A percentile compares a stretch with the other conserved stretches of the same genome.
Conservation (phyloP, 2,888 invertebrate genomes). For the Lasioglossum zephyrum region DNA sequence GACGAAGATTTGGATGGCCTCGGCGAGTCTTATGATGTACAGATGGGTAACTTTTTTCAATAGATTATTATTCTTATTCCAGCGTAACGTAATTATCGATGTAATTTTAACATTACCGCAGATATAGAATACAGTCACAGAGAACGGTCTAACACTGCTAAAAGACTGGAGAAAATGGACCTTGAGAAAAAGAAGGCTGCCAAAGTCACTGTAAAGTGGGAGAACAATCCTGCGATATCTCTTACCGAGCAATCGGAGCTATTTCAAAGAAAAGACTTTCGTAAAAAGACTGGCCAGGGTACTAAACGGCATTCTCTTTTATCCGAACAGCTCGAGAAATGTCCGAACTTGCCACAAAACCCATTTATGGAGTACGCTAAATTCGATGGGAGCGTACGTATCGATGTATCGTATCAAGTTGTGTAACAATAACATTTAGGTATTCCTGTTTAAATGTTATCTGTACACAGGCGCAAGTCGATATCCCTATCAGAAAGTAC, state of each 20-base stretch:
- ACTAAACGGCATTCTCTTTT: constrained; percentile 87
- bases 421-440: background rate
- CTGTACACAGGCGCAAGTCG: constrained; percentile 87
- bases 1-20: constrained; percentile 90
- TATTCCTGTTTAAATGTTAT: background rate
- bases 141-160: constrained; percentile 94
- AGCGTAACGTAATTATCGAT: background rate
- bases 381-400: constrained; percentile 91
- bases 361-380: constrained; percentile 95
- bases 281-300: constrained; percentile 68
- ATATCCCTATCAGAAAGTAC: constrained; percentile 92
- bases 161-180: constrained; percentile 95
- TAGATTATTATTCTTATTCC: background rate
- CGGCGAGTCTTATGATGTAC: constrained; percentile 92
- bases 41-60: constrained; percentile 85
- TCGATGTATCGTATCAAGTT: background rate
- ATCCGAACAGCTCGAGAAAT: constrained; percentile 91
- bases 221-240: constrained; percentile 86
- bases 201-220: constrained; percentile 92
- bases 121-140: constrained; percentile 86
- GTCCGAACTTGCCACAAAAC: constrained; percentile 91
- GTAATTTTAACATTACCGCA: constrained; percentile 58
- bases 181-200: constrained; percentile 92
- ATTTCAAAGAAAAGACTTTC: constrained; percentile 86
- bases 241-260: constrained; percentile 87